phyloP scores from a whole-genome alignment of 2,888 invertebrate genomes.

The Podotricha telesiphe region DNA sequence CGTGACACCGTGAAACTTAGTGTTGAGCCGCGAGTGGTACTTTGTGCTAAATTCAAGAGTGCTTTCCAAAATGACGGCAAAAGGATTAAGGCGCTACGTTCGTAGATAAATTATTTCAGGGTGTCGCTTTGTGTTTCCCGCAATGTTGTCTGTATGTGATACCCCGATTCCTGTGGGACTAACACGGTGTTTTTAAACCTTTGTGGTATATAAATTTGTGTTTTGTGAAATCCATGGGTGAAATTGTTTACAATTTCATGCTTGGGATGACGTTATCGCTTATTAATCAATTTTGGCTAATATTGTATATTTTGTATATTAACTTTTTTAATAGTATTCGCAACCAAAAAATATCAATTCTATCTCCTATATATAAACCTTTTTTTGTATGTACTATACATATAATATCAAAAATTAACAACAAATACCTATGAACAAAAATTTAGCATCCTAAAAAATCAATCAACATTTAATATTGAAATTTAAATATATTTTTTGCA shows the following conservation, averaged over 20 bases:
- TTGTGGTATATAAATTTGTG: slow-evolving; percentile 45
- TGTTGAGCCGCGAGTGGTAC: slow-evolving; percentile 55
- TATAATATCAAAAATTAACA: no score
- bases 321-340: neutral
- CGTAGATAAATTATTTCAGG: slow-evolving; percentile 65
- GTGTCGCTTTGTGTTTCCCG: slow-evolving; percentile 69
- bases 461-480: no score
- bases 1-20: slow-evolving; percentile 32
- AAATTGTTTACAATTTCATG: slow-evolving; percentile 29
- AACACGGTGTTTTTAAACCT: slow-evolving; percentile 41
- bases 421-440: no score
- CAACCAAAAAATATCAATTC: neutral
- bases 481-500: no score
- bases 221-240: slow-evolving; percentile 21
- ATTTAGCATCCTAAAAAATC: no score
- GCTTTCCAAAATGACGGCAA: slow-evolving; percentile 49
- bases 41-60: slow-evolving; percentile 39
- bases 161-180: slow-evolving; percentile 41
- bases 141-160: slow-evolving; percentile 60
- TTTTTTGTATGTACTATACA: no score
- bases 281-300: slow-evolving; percentile 18
- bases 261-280: slow-evolving; percentile 48
- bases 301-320: neutral
- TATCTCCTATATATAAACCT: no score
- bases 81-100: slow-evolving; percentile 66